Base-by-base conservation (phyloP, 2,888 invertebrate species). In the Archaeoteleia sp. region DNA sequence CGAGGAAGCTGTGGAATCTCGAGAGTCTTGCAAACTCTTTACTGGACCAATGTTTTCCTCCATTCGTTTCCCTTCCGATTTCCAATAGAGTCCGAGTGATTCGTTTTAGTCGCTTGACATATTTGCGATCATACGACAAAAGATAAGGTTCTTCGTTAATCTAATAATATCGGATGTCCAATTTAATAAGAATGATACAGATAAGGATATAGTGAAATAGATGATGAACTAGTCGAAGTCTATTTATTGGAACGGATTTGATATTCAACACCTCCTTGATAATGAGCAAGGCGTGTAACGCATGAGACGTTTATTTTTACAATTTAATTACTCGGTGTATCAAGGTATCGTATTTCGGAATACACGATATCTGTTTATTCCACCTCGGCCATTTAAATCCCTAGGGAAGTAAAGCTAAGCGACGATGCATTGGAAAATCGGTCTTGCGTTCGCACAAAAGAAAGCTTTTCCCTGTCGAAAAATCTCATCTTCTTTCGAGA, bases 401-500 rank as follows among this genome's bases (percentile, higher is more conserved):
- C 39, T 2, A 1, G 17, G 13, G 35, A 43, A 60, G 43, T 37
- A 42, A 30, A 40, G 20, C 30, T 4, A 45, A 35, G 35, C 37
- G 15, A 34, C 27, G 2, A 4, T 7, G 51, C 37, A 51, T 40
- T 29, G 34, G 62, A 72, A 74, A 72, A 74, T 73, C 67, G 67
- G 67, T 63, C 55, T 40, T 42, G 40, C 43, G 29, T 43, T 53
- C 35, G 51, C 58, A 49, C 14, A 48, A 66, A 46, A 62, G 53
- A 45, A 51, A 65, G 20, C 57, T 61, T 67, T 66, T 68, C 53
- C 45, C 62, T 61, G 34, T 62, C 60, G 60, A 61, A 53, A 65
- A 71, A 71, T 70, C 71, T 55, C 68, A 72, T 73, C 72, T 71
- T 54, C 60, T 37, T 32, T 17, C 3, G 34, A n/a, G 8, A 6